These are phyloP conservation scores for Choristoneura fumiferana DNA, from an alignment of 1,140 invertebrate genomes.

Conservation along the genomic window DNA sequence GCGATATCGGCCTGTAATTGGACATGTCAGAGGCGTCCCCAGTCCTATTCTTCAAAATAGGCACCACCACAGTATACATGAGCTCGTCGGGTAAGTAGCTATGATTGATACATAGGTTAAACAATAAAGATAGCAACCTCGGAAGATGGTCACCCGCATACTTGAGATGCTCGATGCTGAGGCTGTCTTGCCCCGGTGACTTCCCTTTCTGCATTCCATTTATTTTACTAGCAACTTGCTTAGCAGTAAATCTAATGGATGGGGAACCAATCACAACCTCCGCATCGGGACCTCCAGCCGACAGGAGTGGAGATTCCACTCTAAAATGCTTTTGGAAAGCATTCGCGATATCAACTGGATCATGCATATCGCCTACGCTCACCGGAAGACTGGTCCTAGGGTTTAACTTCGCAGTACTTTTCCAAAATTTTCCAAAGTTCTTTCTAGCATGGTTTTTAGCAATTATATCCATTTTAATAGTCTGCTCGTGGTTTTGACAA, in stretches of 20 bases:
- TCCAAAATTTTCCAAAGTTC: slow-evolving; percentile 21
- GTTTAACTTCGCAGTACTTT: slow-evolving; percentile 23
- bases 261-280: too few species aligned
- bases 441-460: slow-evolving; percentile 19
- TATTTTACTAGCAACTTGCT: too few species aligned
- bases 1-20: slow-evolving; percentile 20
- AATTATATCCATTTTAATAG: slow-evolving; percentile 21
- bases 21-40: not conserved
- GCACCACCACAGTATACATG: not conserved
- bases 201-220: too few species aligned
- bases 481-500: slow-evolving; percentile 19
- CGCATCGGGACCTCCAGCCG: too few species aligned
- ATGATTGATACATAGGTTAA: too few species aligned
- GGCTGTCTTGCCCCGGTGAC: too few species aligned
- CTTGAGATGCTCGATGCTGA: too few species aligned
- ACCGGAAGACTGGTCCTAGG: slow-evolving; percentile 11
- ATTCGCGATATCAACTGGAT: slow-evolving; percentile 17
- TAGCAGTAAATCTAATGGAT: too few species aligned
- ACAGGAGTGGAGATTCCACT: not conserved
- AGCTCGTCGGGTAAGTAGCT: too few species aligned
- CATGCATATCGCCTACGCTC: slow-evolving; percentile 17
- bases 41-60: slow-evolving; percentile 17
- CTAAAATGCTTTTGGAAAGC: slow-evolving; percentile 20
- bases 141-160: too few species aligned
- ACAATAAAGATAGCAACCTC: too few species aligned